Evolutionary conservation across 2,888 invertebrate species (phyloP), one percentile per base, ranked within the genome.

Genomic region (Anoplius nigerrimus): DNA sequence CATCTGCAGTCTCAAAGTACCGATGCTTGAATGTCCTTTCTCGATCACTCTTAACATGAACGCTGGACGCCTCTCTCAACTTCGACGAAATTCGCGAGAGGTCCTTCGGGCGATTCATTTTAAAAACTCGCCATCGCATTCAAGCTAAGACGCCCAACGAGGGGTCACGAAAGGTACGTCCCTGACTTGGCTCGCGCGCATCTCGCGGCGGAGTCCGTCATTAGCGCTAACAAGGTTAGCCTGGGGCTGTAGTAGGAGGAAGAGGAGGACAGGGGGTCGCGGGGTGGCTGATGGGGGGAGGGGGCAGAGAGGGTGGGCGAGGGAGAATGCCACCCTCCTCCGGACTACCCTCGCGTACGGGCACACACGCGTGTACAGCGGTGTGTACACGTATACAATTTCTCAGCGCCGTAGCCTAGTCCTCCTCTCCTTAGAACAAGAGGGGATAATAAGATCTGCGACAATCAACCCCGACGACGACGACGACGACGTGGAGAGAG

Each of bases 371-470:
- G 42, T 69, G 51, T 71, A 73, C 72, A 52, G 58, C 60, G 13
- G 18, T 55, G 46, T 54, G 52, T 67, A 53, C 53, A 53, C 58
- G 71, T 43, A 52, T 48, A 66, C 66, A 68, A 71, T 71, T 52
- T 65, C 58, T 62, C 60, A 48, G 48, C 58, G 71, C 75, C 58
- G 62, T 66, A 71, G 65, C 74, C 69, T 70, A 75, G 74, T 69
- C 69, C 79, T 78, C 80, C 78, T 76, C 78, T 42, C 18, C 34
- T 34, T 16, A 78, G 75, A 78, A 73, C 79, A 76, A 80, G 83
- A 67, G 82, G 87, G 86, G 87, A 86, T 87, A 87, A 87, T 87
- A 87, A 87, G 87, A 87, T 87, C 87, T 86, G 80, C 85, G 86
- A 87, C 87, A 87, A 87, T 87, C 87, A 87, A 85, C 84, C 79